Percentiles rank a stretch among this genome's conserved stretches.
Conservation (phyloP, 2,113 vertebrate species). For the Casuarius casuarius region DNA sequence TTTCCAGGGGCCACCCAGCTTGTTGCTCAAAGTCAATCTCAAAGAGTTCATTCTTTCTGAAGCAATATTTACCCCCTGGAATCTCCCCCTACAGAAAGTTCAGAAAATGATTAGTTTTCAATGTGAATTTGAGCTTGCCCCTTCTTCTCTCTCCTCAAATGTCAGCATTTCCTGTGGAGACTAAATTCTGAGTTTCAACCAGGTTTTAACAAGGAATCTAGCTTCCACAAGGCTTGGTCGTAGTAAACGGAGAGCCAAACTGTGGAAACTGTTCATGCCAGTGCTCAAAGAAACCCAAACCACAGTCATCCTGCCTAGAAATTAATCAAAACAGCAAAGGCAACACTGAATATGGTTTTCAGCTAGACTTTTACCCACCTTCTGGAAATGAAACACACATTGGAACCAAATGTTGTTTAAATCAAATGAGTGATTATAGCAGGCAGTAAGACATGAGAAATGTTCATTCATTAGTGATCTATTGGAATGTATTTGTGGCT, state of each 20-base stretch:
- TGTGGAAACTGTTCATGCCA: constrained; percentile 53
- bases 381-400: constrained; percentile 54
- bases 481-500: constrained; percentile 65
- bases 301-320: constrained; percentile 67
- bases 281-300: constrained; percentile 56
- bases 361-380: constrained; percentile 26
- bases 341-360: constrained; percentile 53
- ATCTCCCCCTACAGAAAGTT: background rate
- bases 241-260: constrained; percentile 4
- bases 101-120: background rate
- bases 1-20: constrained; percentile 48
- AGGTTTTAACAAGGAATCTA: constrained; percentile 19
- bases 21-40: background rate
- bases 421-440: constrained; percentile 64
- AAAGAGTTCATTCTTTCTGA: background rate
- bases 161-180: constrained; percentile 36
- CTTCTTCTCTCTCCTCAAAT: background rate
- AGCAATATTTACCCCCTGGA: background rate
- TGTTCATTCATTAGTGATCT: constrained; percentile 71
- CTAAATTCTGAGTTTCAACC: background rate
- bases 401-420: constrained; percentile 68
- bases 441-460: constrained; percentile 42
- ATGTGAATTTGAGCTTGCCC: background rate
- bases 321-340: constrained; percentile 64
- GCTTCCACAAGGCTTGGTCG: constrained; percentile 18